A percentile compares a stretch with the other conserved stretches of the same genome.
phyloP scores from a whole-genome alignment of 1,140 invertebrate species.

The Acromyrmex echinatior region DNA sequence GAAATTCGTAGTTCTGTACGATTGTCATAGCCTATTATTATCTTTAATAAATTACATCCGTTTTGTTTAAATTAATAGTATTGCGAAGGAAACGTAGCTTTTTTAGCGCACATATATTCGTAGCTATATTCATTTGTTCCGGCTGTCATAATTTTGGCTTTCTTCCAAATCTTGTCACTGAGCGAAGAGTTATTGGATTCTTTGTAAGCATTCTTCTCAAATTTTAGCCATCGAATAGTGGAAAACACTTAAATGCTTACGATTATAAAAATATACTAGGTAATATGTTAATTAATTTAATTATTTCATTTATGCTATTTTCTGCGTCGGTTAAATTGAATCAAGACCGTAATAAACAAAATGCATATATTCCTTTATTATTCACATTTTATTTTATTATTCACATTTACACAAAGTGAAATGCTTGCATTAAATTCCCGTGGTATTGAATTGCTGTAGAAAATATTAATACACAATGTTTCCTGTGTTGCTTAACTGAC shows the following conservation, averaged over 20 bases:
- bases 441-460: not conserved
- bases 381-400: conserved; percentile 1
- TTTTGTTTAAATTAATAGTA: not conserved
- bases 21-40: not conserved
- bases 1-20: not conserved
- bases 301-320: conserved; percentile 1
- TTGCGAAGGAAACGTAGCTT: not conserved
- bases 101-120: conserved; percentile 14
- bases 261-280: not conserved
- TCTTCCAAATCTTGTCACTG: conserved; percentile 22
- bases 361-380: not conserved
- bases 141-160: conserved; percentile 32
- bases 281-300: conserved; percentile 13
- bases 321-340: not conserved
- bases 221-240: not conserved
- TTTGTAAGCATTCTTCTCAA: not conserved
- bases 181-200: conserved; percentile 11
- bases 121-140: conserved; percentile 28
- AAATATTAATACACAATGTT: conserved; percentile 35
- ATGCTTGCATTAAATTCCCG: not conserved
- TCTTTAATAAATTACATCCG: not conserved
- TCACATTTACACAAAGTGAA: not conserved
- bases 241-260: not conserved
- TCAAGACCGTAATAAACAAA: not conserved
- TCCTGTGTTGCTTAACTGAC: not conserved